Evolutionary conservation across 2,888 invertebrate genomes (phyloP).

Genomic region (Andrena marginata): DNA sequence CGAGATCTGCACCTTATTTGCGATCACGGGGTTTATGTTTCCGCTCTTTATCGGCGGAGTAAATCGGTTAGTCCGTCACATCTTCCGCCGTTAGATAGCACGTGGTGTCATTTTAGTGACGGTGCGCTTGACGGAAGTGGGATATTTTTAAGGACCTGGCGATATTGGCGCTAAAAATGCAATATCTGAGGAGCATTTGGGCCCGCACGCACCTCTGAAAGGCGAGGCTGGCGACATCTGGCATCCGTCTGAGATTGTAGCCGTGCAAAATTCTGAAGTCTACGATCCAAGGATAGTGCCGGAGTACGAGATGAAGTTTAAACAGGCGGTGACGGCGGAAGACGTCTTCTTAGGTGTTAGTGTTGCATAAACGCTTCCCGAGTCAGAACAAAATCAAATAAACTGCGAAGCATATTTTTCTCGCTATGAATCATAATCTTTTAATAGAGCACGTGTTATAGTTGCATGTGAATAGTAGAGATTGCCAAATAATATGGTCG

Average conservation of each 20-base stretch:
- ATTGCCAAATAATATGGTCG: too few relatives aligned
- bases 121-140: not conserved
- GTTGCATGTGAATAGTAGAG: too few relatives aligned
- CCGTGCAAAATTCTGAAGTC: slow-evolving; percentile 60
- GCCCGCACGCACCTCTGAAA: slow-evolving; percentile 82
- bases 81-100: too few relatives aligned
- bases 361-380: not conserved
- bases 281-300: slow-evolving; percentile 89
- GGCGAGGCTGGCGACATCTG: slow-evolving; percentile 86
- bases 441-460: too few relatives aligned
- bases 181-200: slow-evolving; percentile 70
- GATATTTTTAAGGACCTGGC: slow-evolving; percentile 84
- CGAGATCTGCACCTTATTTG: too few relatives aligned
- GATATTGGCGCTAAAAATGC: slow-evolving; percentile 81
- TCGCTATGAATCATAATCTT: not conserved
- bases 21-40: too few relatives aligned
- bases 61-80: too few relatives aligned
- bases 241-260: slow-evolving; percentile 77
- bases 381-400: too few relatives aligned
- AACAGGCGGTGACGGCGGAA: slow-evolving; percentile 93
- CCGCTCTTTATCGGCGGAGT: too few relatives aligned
- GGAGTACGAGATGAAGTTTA: slow-evolving; percentile 92
- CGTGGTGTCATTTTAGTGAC: not conserved
- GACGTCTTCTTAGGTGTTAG: slow-evolving; percentile 93
- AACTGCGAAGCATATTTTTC: not conserved